Percentiles rank a stretch among this genome's conserved stretches.
These are phyloP conservation scores for Agelas oroides DNA, from an alignment of 37 sponge, comb jelly and placozoan genomes.

Conservation along the genomic window DNA sequence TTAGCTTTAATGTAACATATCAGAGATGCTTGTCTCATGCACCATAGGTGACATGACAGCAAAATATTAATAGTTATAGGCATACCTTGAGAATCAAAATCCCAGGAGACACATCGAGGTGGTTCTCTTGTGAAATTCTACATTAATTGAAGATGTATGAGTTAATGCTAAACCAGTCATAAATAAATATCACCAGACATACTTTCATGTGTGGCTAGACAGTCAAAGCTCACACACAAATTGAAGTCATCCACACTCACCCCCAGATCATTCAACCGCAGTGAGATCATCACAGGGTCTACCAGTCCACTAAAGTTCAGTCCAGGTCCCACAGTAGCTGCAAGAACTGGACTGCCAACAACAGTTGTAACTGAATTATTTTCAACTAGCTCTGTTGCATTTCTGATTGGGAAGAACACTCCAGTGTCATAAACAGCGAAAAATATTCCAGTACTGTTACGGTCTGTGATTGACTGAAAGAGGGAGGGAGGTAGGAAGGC, in stretches of 20 bases:
- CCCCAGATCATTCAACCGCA: not conserved
- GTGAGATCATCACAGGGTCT: not conserved
- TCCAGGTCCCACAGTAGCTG: not conserved
- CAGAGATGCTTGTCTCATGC: too few species aligned
- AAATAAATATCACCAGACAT: too few species aligned
- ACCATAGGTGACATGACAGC: too few species aligned
- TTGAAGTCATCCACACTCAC: not conserved
- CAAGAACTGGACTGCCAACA: constrained; percentile 15
- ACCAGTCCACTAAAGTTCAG: not conserved
- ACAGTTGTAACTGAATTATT: not conserved
- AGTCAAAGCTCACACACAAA: too few species aligned
- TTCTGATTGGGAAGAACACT: constrained; percentile 9
- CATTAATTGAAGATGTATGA: too few species aligned
- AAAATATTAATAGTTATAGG: not conserved
- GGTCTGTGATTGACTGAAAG: not conserved
- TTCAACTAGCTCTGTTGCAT: too few species aligned
- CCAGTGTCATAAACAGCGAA: constrained; percentile 22
- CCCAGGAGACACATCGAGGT: constrained; percentile 21
- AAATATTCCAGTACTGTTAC: not conserved
- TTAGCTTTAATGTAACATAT: too few species aligned
- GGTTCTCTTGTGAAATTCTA: too few species aligned
- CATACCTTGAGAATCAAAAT: not conserved
- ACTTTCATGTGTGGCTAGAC: too few species aligned
- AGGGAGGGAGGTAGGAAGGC: not conserved
- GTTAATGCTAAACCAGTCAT: too few species aligned